Evolutionary conservation across 2,888 invertebrate species (phyloP).

Genomic region (Anthrax anthrax): DNA sequence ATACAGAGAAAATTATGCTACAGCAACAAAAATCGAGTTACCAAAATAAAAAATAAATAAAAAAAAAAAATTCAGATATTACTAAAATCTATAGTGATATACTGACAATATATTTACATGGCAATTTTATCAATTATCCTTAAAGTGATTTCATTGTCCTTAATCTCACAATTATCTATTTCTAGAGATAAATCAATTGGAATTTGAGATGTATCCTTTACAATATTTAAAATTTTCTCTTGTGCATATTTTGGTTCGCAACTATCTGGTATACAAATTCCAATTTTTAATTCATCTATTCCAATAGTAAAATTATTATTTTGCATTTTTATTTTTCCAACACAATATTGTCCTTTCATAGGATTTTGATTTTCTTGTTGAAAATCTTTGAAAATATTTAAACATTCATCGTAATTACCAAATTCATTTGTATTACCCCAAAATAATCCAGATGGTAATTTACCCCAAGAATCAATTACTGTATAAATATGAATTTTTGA

Average conservation of each 20-base stretch:
- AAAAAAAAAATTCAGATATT: too few relatives aligned
- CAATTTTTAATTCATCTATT: not conserved
- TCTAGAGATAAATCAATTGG: not conserved
- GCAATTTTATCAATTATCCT: conserved; percentile 18
- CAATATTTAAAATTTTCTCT: too few relatives aligned
- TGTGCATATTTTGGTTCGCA: not conserved
- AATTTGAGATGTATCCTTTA: not conserved
- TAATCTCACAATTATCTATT: not conserved
- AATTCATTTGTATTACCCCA: conserved; percentile 19
- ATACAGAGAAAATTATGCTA: conserved; percentile 2
- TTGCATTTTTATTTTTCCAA: conserved; percentile 7
- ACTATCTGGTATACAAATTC: conserved; percentile 4
- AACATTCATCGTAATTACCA: conserved; percentile 26
- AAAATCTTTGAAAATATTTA: conserved; percentile 12
- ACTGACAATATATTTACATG: too few relatives aligned
- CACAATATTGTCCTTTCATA: conserved; percentile 22
- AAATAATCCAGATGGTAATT: conserved; percentile 23
- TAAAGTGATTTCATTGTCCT: conserved; percentile 1
- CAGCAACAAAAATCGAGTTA: too few relatives aligned
- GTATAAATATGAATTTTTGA: too few relatives aligned
- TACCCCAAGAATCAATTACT: conserved; percentile 28
- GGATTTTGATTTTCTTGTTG: conserved; percentile 2
- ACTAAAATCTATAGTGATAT: too few relatives aligned
- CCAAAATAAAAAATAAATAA: too few relatives aligned
- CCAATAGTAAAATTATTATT: too few relatives aligned